Evolutionary conservation across 1,140 invertebrate species (phyloP), one percentile per base, ranked within the genome.

Genomic region (Macrocentrus cingulum): DNA sequence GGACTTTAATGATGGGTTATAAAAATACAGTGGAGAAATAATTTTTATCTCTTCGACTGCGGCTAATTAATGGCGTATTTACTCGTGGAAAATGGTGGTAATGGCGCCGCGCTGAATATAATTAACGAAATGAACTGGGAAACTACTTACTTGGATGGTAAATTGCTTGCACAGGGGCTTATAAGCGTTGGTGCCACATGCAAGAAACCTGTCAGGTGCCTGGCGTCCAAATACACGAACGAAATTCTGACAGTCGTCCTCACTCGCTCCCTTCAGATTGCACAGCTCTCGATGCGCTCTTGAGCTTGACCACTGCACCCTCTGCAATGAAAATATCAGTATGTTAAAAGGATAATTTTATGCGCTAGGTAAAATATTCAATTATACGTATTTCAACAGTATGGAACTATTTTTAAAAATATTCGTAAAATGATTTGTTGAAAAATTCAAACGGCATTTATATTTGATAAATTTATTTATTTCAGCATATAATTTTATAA

Each of bases 141-240:
- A n/a, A n/a, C n/a, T 15, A 67, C 81, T 81, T 75, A 85, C 84
- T 76, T 81, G 75, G 56, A 82, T 71, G 15, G 74, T 69, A 69
- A 95, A 95, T 65, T 89, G 84, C 49, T 95, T 84, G 80, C 96
- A 99, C 48, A 88, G 84, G 1, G 96, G 96, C 71, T 95, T 97
- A 81, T 91, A 98, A 4, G 95, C 94, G 79, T 99, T 97, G 20
- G 97, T 99, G 15, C 97, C 97, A 78, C 97, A 99, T 39, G 98
- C 87, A 49, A 95, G 81, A 19, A 95, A 82, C 58, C 88, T 84
- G 7, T 88, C 88, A 59, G 91, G 83, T 20, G 85, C 71, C 70
- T 84, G 81, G 71, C 87, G 84, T 39, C 85, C 87, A 64, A 95
- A 85, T 16, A 99, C 91, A 57, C 95, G 85, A 60, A 98, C 90